These are phyloP conservation scores for Cancer borealis DNA, from an alignment of 2,888 invertebrate genomes.

Conservation along the genomic window DNA sequence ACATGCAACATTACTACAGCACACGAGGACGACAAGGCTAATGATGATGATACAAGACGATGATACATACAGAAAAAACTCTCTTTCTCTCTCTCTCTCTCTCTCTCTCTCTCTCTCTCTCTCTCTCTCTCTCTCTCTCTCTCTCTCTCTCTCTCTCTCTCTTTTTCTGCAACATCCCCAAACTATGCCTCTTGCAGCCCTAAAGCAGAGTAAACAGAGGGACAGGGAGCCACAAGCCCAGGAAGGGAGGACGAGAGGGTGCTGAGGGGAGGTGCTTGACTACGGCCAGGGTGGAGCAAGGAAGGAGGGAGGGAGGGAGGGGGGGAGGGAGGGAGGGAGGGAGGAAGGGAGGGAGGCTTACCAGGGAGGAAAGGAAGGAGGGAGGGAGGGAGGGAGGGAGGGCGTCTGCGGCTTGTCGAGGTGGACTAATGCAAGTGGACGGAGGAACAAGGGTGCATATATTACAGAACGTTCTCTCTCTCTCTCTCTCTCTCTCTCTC, in stretches of 20 bases:
- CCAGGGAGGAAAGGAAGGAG: not conserved
- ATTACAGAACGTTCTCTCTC: conserved; percentile 6
- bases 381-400: not conserved
- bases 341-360: not conserved
- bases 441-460: conserved; percentile 49
- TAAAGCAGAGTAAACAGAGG: not conserved
- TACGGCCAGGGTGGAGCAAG: not conserved
- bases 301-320: not conserved
- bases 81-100: not conserved
- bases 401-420: not conserved
- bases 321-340: not conserved
- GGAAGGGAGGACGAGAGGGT: not conserved
- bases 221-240: not conserved
- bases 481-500: conserved; percentile 41
- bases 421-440: conserved; percentile 39
- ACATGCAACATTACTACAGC: not conserved
- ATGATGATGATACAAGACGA: not conserved
- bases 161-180: conserved; percentile 39
- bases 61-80: not conserved
- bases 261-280: conserved; percentile 10
- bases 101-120: not conserved
- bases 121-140: conserved; percentile 1
- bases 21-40: not conserved
- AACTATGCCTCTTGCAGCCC: conserved; percentile 34
- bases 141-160: conserved; percentile 48